A percentile compares a stretch with the other conserved stretches of the same genome.
These are phyloP conservation scores for Oxyura jamaicensis DNA, from an alignment of 2,113 vertebrate genomes.

Conservation along the genomic window DNA sequence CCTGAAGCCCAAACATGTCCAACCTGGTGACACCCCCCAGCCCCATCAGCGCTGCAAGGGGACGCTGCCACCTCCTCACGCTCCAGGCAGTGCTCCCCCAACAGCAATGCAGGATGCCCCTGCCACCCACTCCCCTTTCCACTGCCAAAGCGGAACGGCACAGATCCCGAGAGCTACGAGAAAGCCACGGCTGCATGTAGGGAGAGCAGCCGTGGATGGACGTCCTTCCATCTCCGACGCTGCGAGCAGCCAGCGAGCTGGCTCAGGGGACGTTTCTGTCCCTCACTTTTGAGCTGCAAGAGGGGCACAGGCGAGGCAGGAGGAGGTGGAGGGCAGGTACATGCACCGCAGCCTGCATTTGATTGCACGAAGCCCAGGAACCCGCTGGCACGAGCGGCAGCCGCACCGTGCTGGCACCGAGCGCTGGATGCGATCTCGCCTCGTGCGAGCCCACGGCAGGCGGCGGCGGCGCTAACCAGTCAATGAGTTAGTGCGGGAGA, in stretches of 20 bases:
- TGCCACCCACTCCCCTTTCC: neutral
- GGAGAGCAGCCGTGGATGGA: neutral
- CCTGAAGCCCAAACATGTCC: fast-evolving
- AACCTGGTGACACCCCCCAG: neutral
- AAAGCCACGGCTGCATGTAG: neutral
- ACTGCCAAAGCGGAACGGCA: fast-evolving
- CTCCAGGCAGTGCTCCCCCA: fast-evolving
- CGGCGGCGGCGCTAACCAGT: neutral
- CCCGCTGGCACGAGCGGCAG: neutral
- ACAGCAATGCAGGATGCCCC: fast-evolving
- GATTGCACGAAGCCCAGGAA: too few species aligned
- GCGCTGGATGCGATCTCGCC: neutral
- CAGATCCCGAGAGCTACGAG: neutral
- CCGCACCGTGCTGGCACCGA: too few species aligned
- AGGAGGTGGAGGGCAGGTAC: neutral
- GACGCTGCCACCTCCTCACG: fast-evolving
- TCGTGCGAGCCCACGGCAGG: neutral
- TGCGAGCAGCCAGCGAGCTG: neutral
- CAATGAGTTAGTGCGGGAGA: neutral
- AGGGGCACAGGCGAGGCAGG: too few species aligned
- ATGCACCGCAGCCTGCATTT: neutral
- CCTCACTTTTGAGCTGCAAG: too few species aligned
- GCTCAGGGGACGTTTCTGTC: neutral
- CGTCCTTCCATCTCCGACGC: neutral
- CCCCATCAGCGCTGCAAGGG: neutral